Base-by-base conservation (phyloP, 1,140 invertebrate genomes). In the Thalassaphorura encarpata region DNA sequence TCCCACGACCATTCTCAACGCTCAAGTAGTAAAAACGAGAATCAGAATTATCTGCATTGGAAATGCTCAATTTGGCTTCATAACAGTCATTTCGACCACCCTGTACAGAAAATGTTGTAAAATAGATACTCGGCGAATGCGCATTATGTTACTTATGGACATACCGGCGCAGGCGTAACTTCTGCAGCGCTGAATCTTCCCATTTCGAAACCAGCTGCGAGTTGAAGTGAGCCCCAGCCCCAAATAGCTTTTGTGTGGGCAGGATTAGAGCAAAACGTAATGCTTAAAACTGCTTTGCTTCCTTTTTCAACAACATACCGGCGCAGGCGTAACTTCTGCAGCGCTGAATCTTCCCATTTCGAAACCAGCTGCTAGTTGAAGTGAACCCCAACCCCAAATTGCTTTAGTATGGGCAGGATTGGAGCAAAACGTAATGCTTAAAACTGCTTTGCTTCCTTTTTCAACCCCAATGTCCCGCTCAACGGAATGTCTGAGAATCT, bases 1-100 rank as follows among this genome's bases (percentile, higher is more conserved):
- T 81, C 36, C 89, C 89, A 23, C 83, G 76, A 66, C 87, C 85
- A 71, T 92, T 93, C 72, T 91, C 85, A 24, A 91, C 86, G 52
- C 83, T 80, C 26, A 93, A 76, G 64, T 85, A 83, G 70, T 91
- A 93, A 29, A 83, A 79, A 19, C 87, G 76, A 13, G 85, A 82
- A 70, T 90, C 87, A 21, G 83, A 77, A 29, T 80, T 76, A 36
- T 83, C 80, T 1, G 82, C 43, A 80, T 63, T 78, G 78, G 77
- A 77, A 41, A 93, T 79, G 59, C 84, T 77, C 28, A 93, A 74
- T 45, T 81, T 80, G 36, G 89, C 87, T 53, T 83, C 74, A 68
- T 87, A 93, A 73, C 89, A 93, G 66, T 88, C 87, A 65, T 84
- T 81, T 15, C 81, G 76, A 33, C 75, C 69, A 55, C 80, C 74